Percentiles rank a stretch among this genome's conserved stretches.
Conservation (phyloP, 2,113 vertebrate species). For the Cyanoderma ruficeps region DNA sequence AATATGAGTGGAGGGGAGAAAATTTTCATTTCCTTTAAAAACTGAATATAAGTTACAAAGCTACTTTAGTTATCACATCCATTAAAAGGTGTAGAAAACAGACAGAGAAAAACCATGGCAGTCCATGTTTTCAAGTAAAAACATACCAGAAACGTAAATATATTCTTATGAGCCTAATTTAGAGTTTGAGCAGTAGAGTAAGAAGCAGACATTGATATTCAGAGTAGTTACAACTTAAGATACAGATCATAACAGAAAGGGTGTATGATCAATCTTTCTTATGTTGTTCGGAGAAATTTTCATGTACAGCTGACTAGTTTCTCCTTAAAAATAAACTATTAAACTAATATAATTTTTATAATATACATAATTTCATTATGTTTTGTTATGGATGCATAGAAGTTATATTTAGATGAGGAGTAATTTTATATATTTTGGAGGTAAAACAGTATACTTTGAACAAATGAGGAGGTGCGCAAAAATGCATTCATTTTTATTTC, state of each 20-base stretch:
- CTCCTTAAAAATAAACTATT: neutral
- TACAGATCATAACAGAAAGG: neutral
- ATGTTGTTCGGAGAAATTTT: neutral
- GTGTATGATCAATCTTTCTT: neutral
- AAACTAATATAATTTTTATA: neutral
- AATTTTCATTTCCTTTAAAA: neutral
- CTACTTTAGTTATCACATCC: neutral
- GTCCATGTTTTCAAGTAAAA: neutral
- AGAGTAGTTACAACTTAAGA: neutral
- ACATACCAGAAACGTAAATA: neutral
- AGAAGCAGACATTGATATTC: neutral
- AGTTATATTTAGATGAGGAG: neutral
- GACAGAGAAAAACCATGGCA: neutral
- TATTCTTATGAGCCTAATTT: neutral
- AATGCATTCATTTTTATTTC: neutral
- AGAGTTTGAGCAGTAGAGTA: neutral
- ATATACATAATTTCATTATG: neutral
- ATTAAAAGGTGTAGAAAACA: neutral
- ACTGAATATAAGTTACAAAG: neutral
- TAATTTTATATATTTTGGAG: neutral
- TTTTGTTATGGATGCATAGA: neutral
- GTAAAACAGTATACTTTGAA: neutral
- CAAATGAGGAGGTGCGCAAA: accelerated
- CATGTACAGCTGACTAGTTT: neutral
- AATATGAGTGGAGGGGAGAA: neutral